Conservation (phyloP, 2,888 invertebrate species). For the Hipparchia semele region DNA sequence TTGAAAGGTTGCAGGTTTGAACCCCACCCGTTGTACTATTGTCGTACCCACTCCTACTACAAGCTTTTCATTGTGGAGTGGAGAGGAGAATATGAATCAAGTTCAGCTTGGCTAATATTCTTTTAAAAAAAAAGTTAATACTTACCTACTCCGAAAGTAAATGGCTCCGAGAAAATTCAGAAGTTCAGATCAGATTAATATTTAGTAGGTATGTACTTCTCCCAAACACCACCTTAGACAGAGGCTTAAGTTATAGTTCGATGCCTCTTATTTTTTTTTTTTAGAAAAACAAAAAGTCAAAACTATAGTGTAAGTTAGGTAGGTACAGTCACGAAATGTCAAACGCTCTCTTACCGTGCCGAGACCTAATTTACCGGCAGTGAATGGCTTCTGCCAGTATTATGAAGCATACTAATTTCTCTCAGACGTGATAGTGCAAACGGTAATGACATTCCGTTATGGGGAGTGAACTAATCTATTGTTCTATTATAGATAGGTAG, state of each 20-base stretch:
- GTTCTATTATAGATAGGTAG: not conserved
- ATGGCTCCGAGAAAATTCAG: too few species aligned
- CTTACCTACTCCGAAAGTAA: too few species aligned
- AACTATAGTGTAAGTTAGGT: too few species aligned
- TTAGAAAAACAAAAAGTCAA: not conserved
- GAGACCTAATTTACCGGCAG: slow-evolving; percentile 58
- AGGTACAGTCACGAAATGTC: slow-evolving; percentile 49
- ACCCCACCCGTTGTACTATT: too few species aligned
- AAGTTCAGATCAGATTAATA: too few species aligned
- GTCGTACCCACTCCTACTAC: too few species aligned
- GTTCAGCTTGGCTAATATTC: too few species aligned
- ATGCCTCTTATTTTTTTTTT: not conserved
- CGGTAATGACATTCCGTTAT: slow-evolving; percentile 2
- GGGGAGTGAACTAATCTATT: not conserved
- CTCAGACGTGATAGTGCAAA: slow-evolving; percentile 47
- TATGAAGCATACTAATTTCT: slow-evolving; percentile 60
- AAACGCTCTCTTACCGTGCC: slow-evolving; percentile 49
- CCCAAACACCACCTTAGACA: not conserved
- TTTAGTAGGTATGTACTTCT: too few species aligned
- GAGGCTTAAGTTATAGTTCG: not conserved
- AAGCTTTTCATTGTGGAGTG: too few species aligned
- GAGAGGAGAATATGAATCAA: too few species aligned
- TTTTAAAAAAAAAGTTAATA: too few species aligned
- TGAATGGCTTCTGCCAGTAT: slow-evolving; percentile 58
- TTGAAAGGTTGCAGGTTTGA: too few species aligned